Evolutionary conservation across 2,797 vertebrate species (phyloP), one percentile per base, ranked within the genome.

Genomic region (Synaphobranchus kaupii): DNA sequence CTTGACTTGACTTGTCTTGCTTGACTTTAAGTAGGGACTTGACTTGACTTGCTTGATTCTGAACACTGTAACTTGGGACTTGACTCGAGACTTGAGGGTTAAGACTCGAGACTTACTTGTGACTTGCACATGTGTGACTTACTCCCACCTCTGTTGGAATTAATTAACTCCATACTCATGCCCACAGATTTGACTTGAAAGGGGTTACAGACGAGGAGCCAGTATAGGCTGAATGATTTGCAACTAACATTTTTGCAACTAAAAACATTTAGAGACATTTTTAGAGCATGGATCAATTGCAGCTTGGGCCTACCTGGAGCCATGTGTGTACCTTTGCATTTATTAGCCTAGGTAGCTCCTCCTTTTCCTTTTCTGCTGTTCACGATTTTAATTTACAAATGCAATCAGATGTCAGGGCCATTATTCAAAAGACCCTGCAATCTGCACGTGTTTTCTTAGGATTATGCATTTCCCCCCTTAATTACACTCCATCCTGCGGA

Each of bases 301-400:
- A 28, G 34, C 76, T 22, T 1, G 44, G 48, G 78, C 7, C 10
- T 12, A 9, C 20, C 6, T 28, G 28, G 44, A 82, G 50, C 47
- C 86, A 76, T 48, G 7, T 39, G 39, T 39, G 39, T 39, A 2
- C 39, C 39, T 39, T 39, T 39, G 39, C 39, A 39, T 39, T 39
- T 39, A 1, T 39, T 39, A 39, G 39, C 39, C 39, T 39, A 39
- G 39, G 39, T 78, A 66, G 7, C 10, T 28, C 17, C 83, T 90
- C 89, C 88, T 17, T 85, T 89, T 80, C 86, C 68, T 68, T 87
- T 84, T 73, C 84, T 81, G 20, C 52, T 22, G 31, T 66, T 85
- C 52, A 58, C 68, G 83, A 91, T 95, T 95, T 95, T 92, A 96
- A 96, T 96, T 95, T 95, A 94, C 93, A 95, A 96, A 97, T 97